Evolutionary conservation across 2,113 vertebrate genomes (phyloP), one percentile per base, ranked within the genome.

Genomic region (Apeltes quadracus): DNA sequence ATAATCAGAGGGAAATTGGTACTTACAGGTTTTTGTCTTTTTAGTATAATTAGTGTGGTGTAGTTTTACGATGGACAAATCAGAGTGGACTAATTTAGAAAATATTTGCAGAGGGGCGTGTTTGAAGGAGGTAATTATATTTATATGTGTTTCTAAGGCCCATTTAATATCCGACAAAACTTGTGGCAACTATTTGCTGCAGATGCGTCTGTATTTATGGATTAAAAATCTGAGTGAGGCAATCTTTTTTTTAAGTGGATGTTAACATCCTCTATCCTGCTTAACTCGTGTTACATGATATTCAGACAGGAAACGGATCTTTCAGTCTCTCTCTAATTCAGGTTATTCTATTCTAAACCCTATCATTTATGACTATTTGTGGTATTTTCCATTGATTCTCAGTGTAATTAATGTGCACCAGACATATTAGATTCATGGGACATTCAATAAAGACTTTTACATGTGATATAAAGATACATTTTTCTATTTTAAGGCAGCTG

Each of bases 291-390:
- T 64, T 20, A 62, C 22, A 12, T 44, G 23, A 61, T 34, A 18
- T 23, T 75, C 32, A 38, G 20, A 69, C 22, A 39, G 16, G 36
- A 15, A 75, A 38, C 65, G 56, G 46, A 44, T 54, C 15, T 61
- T 14, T 55, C 15, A 1, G 12, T 53, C 23, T 50, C 46, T 39
- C 50, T 73, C 38, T 67, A 13, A 64, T 22, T 46, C 54, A 12
- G 38, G 13, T 71, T 51, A 25, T 69, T 64, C 41, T 27, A 1
- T 58, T 58, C 50, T 50, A 66, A 39, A 36, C 8, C 22, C 29
- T 55, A 65, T 75, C 38, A 82, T 87, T 74, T 69, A 59, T 69
- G 43, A 18, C 76, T 74, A 34, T 44, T 16, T 34, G 22, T 20
- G 7, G 15, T 50, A 43, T 64, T 76, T 76, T 54, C 36, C 6